Evolutionary conservation across 2,113 vertebrate genomes (phyloP).

Genomic region (Pandion haliaetus): DNA sequence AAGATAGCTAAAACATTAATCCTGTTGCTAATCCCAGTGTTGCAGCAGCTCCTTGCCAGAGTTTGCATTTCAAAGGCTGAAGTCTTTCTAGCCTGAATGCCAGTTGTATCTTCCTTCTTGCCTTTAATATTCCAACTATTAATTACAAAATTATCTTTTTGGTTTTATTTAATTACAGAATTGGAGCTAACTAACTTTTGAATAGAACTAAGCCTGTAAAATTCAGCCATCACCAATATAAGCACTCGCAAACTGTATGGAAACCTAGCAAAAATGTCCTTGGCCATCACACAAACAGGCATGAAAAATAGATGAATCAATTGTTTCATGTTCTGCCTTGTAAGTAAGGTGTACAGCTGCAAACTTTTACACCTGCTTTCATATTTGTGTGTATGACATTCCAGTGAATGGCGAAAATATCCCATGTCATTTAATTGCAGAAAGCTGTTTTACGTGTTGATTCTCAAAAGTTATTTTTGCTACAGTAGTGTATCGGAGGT

Average conservation of each 20-base stretch:
- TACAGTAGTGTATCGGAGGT: not conserved
- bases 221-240: not conserved
- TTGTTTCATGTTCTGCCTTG: not conserved
- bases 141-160: slow-evolving; percentile 36
- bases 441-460: not conserved
- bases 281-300: not conserved
- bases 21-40: not conserved
- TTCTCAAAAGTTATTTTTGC: not conserved
- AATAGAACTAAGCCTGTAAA: slow-evolving; percentile 6
- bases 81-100: not conserved
- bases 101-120: not conserved
- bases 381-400: not conserved
- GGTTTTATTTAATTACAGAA: slow-evolving; percentile 40
- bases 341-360: not conserved
- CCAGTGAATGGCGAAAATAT: not conserved
- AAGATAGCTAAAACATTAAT: not conserved
- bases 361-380: slow-evolving; percentile 19
- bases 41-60: not conserved
- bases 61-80: not conserved
- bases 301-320: slow-evolving; percentile 31
- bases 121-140: slow-evolving; percentile 32
- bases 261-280: not conserved
- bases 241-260: not conserved
- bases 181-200: not conserved
- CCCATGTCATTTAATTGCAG: not conserved